phyloP scores from a whole-genome alignment of 2,113 vertebrate species.

The Myxocyprinus asiaticus region DNA sequence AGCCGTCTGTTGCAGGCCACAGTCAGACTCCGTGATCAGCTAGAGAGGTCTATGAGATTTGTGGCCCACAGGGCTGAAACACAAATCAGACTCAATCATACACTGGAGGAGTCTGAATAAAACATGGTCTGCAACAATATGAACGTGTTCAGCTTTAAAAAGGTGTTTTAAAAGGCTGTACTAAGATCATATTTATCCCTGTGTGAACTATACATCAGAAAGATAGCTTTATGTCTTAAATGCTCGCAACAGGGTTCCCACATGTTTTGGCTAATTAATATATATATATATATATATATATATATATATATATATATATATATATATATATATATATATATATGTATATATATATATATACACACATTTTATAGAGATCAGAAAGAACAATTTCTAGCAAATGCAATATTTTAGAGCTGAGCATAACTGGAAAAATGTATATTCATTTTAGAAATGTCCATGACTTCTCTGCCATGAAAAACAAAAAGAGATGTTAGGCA shows the following conservation, averaged over 20 bases:
- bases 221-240: not conserved
- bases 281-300: not conserved
- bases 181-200: not conserved
- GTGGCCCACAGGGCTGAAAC: conserved; percentile 30
- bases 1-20: not conserved
- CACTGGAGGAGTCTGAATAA: conserved; percentile 38
- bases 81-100: conserved; percentile 38
- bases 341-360: too few relatives aligned
- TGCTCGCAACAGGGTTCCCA: not conserved
- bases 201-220: not conserved
- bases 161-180: not conserved
- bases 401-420: too few relatives aligned
- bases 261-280: not conserved
- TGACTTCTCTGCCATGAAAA: too few relatives aligned
- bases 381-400: too few relatives aligned
- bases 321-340: too few relatives aligned
- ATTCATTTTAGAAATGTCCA: too few relatives aligned
- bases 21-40: conserved; percentile 20
- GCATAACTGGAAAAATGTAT: too few relatives aligned
- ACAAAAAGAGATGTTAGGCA: too few relatives aligned
- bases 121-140: conserved; percentile 25
- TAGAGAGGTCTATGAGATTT: conserved; percentile 11
- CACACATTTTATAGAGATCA: too few relatives aligned
- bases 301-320: too few relatives aligned
- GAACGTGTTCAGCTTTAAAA: not conserved